Percentiles rank a stretch among this genome's conserved stretches.
These are phyloP conservation scores for Erannis defoliaria DNA, from an alignment of 2,888 invertebrate genomes.

Conservation along the genomic window DNA sequence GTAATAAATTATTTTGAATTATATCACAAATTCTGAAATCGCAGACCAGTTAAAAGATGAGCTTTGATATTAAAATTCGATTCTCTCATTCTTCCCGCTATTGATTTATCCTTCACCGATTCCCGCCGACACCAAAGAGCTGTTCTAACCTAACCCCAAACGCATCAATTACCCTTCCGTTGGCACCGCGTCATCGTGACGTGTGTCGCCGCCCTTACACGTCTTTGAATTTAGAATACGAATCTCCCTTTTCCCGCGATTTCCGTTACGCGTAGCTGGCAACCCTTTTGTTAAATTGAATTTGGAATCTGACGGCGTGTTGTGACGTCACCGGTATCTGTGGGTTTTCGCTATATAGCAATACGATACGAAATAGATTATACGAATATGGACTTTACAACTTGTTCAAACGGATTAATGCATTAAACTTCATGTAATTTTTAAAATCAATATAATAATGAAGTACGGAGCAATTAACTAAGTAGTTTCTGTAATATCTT, in stretches of 20 bases:
- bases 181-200: constrained; percentile 68
- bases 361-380: not conserved
- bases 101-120: constrained; percentile 38
- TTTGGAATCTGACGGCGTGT: constrained; percentile 58
- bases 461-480: no score
- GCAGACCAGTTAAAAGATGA: no score
- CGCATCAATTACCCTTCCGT: constrained; percentile 74
- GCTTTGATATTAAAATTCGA: not conserved
- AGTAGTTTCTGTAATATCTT: no score
- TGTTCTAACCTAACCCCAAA: constrained; percentile 66
- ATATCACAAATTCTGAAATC: not conserved
- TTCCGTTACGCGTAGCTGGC: constrained; percentile 77
- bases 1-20: no score
- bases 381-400: no score
- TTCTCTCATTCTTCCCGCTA: constrained; percentile 1
- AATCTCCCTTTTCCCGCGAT: constrained; percentile 58
- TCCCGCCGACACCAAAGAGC: constrained; percentile 61
- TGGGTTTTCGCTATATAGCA: not conserved
- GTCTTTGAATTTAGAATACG: constrained; percentile 68
- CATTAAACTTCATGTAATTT: no score
- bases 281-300: constrained; percentile 83
- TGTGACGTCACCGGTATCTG: constrained; percentile 42
- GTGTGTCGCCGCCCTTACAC: constrained; percentile 77
- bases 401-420: no score
- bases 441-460: no score